Percentiles rank a stretch among this genome's conserved stretches.
Evolutionary conservation across 2,113 vertebrate genomes (phyloP).

Genomic region (Numenius arquata): DNA sequence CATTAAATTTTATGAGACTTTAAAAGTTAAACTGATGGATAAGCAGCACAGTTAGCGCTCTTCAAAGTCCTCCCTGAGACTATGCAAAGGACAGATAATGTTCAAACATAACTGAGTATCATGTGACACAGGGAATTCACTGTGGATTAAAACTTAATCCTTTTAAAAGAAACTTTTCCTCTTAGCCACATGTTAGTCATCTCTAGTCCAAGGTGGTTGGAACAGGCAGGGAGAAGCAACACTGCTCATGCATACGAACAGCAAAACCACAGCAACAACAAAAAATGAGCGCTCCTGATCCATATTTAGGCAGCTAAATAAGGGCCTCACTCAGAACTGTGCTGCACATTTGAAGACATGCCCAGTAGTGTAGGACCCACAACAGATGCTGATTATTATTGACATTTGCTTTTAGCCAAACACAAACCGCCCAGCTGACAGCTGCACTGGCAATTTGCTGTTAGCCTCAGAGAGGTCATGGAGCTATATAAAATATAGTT

Average conservation of each 20-base stretch:
- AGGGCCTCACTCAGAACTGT: not conserved
- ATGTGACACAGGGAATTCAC: not conserved
- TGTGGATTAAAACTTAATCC: not conserved
- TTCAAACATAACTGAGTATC: not conserved
- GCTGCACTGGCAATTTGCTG: conserved; percentile 38
- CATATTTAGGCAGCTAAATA: not conserved
- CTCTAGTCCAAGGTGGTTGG: not conserved
- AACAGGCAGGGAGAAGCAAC: not conserved
- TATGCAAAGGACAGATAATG: not conserved
- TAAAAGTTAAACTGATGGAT: not conserved
- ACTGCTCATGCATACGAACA: not conserved
- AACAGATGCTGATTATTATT: conserved; percentile 45
- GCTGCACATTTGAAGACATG: conserved; percentile 30
- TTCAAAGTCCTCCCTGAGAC: not conserved
- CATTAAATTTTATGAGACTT: not conserved
- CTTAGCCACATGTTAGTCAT: not conserved
- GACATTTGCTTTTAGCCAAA: conserved; percentile 23
- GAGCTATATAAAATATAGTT: not conserved
- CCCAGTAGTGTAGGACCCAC: not conserved
- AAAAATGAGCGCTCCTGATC: not conserved
- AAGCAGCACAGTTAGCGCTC: not conserved
- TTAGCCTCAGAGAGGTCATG: not conserved
- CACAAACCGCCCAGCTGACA: conserved; percentile 51
- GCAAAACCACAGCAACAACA: not conserved
- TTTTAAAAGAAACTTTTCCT: not conserved